A percentile compares a stretch with the other conserved stretches of the same genome.
Evolutionary conservation across 2,888 invertebrate species (phyloP).

Genomic region (Pheosia tremula): DNA sequence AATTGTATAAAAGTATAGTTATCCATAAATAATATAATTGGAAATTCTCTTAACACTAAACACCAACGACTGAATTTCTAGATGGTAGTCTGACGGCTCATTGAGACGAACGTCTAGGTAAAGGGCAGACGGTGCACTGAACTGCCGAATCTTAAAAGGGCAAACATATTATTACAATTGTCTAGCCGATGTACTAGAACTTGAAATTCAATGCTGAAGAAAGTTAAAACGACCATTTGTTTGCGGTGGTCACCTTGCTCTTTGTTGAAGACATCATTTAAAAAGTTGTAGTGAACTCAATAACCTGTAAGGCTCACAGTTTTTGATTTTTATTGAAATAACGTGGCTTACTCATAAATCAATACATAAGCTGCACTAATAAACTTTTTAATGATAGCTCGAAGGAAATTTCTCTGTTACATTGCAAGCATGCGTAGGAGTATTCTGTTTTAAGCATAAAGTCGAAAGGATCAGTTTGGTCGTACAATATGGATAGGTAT

Average conservation of each 20-base stretch:
- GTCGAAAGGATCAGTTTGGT: too few species aligned
- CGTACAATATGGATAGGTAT: too few species aligned
- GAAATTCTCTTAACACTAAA: conserved; percentile 30
- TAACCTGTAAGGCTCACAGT: conserved; percentile 4
- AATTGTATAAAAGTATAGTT: too few species aligned
- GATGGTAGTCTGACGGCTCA: conserved; percentile 36
- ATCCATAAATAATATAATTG: conserved; percentile 12
- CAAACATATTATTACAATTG: conserved; percentile 46
- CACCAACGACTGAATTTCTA: conserved; percentile 36
- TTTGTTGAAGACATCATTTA: conserved; percentile 7
- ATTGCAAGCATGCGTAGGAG: too few species aligned
- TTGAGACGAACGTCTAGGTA: conserved; percentile 39
- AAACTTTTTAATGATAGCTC: too few species aligned
- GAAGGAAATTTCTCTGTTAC: too few species aligned
- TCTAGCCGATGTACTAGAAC: conserved; percentile 51
- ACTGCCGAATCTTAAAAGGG: conserved; percentile 54
- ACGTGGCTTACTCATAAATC: too few species aligned
- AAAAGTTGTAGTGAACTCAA: conserved; percentile 1
- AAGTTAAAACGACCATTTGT: conserved; percentile 26
- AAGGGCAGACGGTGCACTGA: conserved; percentile 62
- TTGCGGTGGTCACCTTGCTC: conserved; percentile 13
- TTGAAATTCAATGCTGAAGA: conserved; percentile 29
- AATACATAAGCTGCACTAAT: too few species aligned
- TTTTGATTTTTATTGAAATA: not conserved
- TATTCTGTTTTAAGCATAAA: too few species aligned